Conservation (phyloP, 2,113 vertebrate genomes). For the Polyodon spathula region DNA sequence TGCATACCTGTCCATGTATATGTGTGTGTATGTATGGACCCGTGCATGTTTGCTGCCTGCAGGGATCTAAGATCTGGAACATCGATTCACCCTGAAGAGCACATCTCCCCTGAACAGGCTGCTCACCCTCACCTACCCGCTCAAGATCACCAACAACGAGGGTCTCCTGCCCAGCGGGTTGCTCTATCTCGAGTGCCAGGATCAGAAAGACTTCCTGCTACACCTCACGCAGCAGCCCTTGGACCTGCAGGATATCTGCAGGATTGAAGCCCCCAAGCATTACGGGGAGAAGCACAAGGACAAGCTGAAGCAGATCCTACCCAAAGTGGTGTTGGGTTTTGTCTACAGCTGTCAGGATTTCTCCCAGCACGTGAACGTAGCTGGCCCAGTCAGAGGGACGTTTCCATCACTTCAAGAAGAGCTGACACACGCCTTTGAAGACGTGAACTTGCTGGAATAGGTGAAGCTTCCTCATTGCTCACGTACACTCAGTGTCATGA, state of each 20-base stretch:
- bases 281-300: conserved; percentile 23
- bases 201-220: conserved; percentile 38
- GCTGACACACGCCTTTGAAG: no score
- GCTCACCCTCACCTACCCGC: conserved; percentile 41
- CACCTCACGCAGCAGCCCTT: conserved; percentile 35
- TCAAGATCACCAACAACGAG: conserved; percentile 40
- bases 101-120: conserved; percentile 40
- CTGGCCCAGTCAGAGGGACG: no score
- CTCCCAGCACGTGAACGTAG: neutral
- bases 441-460: no score
- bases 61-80: conserved; percentile 37
- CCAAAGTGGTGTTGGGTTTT: conserved; percentile 40
- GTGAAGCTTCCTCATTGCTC: no score
- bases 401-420: no score
- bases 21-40: no score
- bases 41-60: no score
- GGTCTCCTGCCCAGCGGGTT: conserved; percentile 42
- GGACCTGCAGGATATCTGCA: conserved; percentile 48
- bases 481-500: neutral
- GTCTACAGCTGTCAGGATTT: conserved; percentile 37
- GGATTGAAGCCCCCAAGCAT: conserved; percentile 36
- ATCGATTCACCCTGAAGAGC: conserved; percentile 32
- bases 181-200: conserved; percentile 28
- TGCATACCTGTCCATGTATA: no score
- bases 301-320: conserved; percentile 30